Evolutionary conservation across 2,888 invertebrate species (phyloP).

Genomic region (Netelia inedita): DNA sequence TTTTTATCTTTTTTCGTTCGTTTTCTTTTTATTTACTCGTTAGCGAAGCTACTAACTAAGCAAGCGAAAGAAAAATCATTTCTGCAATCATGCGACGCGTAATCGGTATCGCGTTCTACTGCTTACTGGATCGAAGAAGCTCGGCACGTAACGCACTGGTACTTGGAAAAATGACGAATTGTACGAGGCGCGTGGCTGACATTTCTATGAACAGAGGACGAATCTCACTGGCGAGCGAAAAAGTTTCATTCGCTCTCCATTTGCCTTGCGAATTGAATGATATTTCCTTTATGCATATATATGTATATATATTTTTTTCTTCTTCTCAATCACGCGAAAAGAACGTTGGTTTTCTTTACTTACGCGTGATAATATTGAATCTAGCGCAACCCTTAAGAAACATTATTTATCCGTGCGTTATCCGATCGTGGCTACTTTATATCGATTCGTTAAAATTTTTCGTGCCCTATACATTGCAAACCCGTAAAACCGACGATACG

Average conservation of each 20-base stretch:
- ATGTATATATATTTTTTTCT: not conserved
- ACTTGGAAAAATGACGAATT: constrained; percentile 49
- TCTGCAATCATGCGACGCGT: not conserved
- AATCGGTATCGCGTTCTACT: constrained; percentile 24
- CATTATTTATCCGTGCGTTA: not conserved
- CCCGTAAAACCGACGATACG: not conserved
- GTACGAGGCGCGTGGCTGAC: constrained; percentile 49
- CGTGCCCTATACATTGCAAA: not conserved
- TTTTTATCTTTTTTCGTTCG: not conserved
- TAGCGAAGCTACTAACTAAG: not conserved
- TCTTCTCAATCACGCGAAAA: not conserved
- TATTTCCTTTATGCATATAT: not conserved
- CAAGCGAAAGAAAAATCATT: constrained; percentile 12
- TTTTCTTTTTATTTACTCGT: not conserved
- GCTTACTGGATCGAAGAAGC: not conserved
- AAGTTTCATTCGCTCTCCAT: constrained; percentile 13
- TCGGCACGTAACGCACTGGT: constrained; percentile 1
- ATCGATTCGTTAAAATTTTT: not conserved
- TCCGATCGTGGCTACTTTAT: constrained; percentile 26
- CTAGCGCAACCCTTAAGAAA: not conserved
- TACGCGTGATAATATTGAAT: not conserved
- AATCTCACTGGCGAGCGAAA: constrained; percentile 3
- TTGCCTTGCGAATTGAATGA: not conserved
- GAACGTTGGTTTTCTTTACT: not conserved
- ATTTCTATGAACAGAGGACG: constrained; percentile 48